Conservation (phyloP, 2,888 invertebrate genomes). For the Dasysyrphus tricinctus region DNA sequence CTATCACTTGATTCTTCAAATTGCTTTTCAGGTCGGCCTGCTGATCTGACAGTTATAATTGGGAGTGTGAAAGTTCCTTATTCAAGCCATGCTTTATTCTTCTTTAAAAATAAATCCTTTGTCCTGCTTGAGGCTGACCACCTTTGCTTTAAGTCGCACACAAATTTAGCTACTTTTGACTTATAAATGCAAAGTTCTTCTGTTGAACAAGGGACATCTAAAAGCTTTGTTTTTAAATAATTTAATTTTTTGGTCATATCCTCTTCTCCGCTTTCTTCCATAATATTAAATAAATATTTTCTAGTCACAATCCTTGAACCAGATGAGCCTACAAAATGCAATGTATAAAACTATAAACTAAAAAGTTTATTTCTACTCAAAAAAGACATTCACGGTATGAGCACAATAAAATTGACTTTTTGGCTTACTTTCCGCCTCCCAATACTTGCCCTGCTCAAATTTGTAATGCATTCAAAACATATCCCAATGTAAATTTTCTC, state of each 20-base stretch:
- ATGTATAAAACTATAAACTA: too few relatives aligned
- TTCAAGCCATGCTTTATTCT: not conserved
- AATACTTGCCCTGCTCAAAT: too few relatives aligned
- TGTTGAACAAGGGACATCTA: not conserved
- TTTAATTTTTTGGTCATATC: not conserved
- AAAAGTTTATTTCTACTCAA: not conserved
- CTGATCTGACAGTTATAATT: not conserved
- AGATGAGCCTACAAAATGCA: not conserved
- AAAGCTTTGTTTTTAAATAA: not conserved
- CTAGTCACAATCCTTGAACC: not conserved
- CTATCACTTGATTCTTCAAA: conserved; percentile 8
- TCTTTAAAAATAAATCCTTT: not conserved
- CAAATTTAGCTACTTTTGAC: not conserved
- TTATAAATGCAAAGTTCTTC: not conserved
- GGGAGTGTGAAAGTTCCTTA: not conserved
- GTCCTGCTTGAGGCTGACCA: too few relatives aligned
- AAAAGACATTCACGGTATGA: too few relatives aligned
- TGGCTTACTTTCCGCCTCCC: too few relatives aligned
- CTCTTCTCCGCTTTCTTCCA: conserved; percentile 7
- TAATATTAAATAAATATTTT: conserved; percentile 16
- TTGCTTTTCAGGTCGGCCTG: not conserved
- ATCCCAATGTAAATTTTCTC: too few relatives aligned
- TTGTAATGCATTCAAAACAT: too few relatives aligned
- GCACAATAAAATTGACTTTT: too few relatives aligned
- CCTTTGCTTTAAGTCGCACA: not conserved